Percentiles rank a stretch among this genome's conserved stretches.
phyloP scores from a whole-genome alignment of 2,113 vertebrate species.

The Lucifuga dentata region DNA sequence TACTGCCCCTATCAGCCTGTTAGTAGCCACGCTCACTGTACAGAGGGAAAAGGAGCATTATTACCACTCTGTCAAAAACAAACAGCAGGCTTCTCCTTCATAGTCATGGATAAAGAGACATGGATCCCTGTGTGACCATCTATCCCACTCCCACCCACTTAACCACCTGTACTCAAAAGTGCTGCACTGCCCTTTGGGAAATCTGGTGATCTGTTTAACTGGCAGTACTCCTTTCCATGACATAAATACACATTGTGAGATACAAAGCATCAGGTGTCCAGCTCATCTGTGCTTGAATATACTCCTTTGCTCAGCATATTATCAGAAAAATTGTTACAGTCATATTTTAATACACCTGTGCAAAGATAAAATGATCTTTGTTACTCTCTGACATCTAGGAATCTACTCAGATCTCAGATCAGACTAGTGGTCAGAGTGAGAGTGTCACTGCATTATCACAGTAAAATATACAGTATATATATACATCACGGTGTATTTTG shows the following conservation, averaged over 20 bases:
- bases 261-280: constrained; percentile 35
- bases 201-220: neutral
- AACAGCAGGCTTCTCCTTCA: constrained; percentile 75
- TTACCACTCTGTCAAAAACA: constrained; percentile 80
- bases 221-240: no score
- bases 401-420: constrained; percentile 36
- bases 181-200: neutral
- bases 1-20: constrained; percentile 99
- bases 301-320: constrained; percentile 18
- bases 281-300: constrained; percentile 17
- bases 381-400: constrained; percentile 6
- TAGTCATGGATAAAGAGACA: constrained; percentile 63
- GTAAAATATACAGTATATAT: constrained; percentile 30
- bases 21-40: constrained; percentile 99
- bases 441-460: constrained; percentile 25
- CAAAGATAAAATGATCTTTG: constrained; percentile 1
- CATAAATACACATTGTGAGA: no score
- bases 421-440: constrained; percentile 16
- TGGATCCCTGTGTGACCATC: constrained; percentile 41
- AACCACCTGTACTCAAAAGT: constrained; percentile 18
- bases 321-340: constrained; percentile 16
- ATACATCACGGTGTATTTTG: constrained; percentile 15
- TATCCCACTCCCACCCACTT: constrained; percentile 5
- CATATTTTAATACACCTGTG: constrained; percentile 25
- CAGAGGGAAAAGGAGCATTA: constrained; percentile 93